Conservation (phyloP, 2,797 vertebrate genomes). For the Sebastes reedi region DNA sequence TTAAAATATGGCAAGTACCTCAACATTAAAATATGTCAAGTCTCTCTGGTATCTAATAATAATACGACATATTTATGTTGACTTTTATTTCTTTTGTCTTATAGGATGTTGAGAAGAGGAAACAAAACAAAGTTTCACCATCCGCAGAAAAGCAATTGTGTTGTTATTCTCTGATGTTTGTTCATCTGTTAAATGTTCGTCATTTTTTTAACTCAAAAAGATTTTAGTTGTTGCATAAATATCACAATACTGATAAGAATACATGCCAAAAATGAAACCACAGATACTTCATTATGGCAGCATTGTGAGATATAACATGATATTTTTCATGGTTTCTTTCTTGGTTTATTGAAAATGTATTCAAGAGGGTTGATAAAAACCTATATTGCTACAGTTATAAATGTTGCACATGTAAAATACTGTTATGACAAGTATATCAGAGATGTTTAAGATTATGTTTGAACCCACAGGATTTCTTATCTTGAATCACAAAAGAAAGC, state of each 20-base stretch:
- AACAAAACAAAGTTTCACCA: slow-evolving; percentile 47
- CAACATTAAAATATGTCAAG: background rate
- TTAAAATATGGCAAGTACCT: slow-evolving; percentile 85
- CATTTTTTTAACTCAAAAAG: background rate
- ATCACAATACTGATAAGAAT: background rate
- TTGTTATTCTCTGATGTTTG: slow-evolving; percentile 38
- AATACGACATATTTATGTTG: background rate
- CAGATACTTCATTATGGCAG: background rate
- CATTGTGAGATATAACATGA: background rate
- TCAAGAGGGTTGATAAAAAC: background rate
- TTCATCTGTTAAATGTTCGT: background rate
- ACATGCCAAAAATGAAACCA: background rate
- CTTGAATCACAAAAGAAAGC: background rate
- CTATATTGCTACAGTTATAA: background rate
- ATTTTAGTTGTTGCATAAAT: background rate
- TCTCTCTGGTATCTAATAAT: background rate
- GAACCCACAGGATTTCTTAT: background rate
- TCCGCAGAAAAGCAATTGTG: slow-evolving; percentile 49
- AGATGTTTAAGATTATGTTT: background rate
- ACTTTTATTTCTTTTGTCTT: slow-evolving; percentile 21
- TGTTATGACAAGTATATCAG: background rate
- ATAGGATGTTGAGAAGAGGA: slow-evolving; percentile 60
- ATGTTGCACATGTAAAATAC: background rate
- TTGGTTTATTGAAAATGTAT: background rate
- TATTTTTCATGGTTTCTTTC: no score